These are phyloP conservation scores for Malthinus flaveolus DNA, from an alignment of 2,888 invertebrate species.

Conservation along the genomic window DNA sequence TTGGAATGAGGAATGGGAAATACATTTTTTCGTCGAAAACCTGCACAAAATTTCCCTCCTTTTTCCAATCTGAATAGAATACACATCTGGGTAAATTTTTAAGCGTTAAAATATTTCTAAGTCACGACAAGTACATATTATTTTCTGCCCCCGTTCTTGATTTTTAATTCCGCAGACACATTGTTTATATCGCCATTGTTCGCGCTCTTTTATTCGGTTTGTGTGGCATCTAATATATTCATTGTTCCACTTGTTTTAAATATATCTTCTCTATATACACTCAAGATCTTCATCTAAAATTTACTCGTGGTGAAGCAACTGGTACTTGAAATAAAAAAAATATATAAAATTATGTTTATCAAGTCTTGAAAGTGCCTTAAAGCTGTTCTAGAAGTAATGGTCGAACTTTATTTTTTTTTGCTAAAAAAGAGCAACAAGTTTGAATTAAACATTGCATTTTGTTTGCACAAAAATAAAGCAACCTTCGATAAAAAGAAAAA, in stretches of 20 bases:
- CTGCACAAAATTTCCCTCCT: too few relatives aligned
- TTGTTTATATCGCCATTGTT: constrained; percentile 56
- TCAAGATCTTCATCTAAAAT: constrained; percentile 6
- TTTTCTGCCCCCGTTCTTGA: constrained; percentile 50
- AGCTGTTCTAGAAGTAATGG: background rate
- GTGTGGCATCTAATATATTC: constrained; percentile 55
- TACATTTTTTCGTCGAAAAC: too few relatives aligned
- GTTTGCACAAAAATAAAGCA: too few relatives aligned
- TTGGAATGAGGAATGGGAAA: too few relatives aligned
- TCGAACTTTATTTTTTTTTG: too few relatives aligned
- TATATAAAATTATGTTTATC: constrained; percentile 6
- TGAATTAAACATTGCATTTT: too few relatives aligned
- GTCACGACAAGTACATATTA: constrained; percentile 53
- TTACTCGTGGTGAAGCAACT: background rate
- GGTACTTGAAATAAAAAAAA: background rate
- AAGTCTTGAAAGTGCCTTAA: constrained; percentile 4
- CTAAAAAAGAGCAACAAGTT: too few relatives aligned
- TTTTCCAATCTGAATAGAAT: constrained; percentile 1
- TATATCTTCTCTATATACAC: constrained; percentile 21
- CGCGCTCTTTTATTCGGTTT: constrained; percentile 53
- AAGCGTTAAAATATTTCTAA: constrained; percentile 45
- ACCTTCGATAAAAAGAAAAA: too few relatives aligned
- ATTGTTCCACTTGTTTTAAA: constrained; percentile 49
- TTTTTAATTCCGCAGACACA: constrained; percentile 49
- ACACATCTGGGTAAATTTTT: constrained; percentile 38